Evolutionary conservation across 1,140 invertebrate species (phyloP), one percentile per base, ranked within the genome.

Genomic region (Drosophila ananassae): DNA sequence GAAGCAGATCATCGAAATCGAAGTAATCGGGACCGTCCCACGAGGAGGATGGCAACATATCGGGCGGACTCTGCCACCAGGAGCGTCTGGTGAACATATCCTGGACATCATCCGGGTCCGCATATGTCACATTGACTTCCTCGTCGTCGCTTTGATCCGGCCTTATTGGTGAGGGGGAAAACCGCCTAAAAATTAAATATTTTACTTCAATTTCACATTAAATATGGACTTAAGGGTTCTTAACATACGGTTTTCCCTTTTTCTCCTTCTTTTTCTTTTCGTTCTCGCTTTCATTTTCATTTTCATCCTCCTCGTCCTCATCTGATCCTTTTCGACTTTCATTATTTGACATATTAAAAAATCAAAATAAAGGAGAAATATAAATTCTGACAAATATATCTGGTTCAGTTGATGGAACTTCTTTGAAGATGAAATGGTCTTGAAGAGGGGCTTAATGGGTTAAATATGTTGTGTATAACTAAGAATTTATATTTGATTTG

Each of bases 1-100:
- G 95, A 39, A 98, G 91, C 3, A 98, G 91, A 58, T 97, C 96
- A 83, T 98, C 97, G 62, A 98, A 96, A 76, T 98, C 96, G 54
- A 95, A 52, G 3, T 46, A 71, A 32, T 28, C 64, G n/a, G 13
- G 37, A 2, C n/a, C 21, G 7, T 22, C 79, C 72, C 28, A 37
- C 2, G 9, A 28, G 3, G n/a, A 6, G 2, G 17, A 22, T 5
- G n/a, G 2, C 0, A 25, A 17, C 3, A 17, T n/a, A 1, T 17
- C 0, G 22, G 24, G 2, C 0, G 58, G 28, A 21, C 2, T 47
- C 25, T 0, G 13, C 25, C 4, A 44, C 41, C n/a, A 44, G 13
- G 41, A 44, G 34, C 10, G 34, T 4, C 12, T 12, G 10, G 32
- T n/a, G 1, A 17, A n/a, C 21, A 6, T 6, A 5, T 41, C 13